A percentile compares a stretch with the other conserved stretches of the same genome.
Conservation (phyloP, 2,797 vertebrate genomes). For the Australoheros facetus region DNA sequence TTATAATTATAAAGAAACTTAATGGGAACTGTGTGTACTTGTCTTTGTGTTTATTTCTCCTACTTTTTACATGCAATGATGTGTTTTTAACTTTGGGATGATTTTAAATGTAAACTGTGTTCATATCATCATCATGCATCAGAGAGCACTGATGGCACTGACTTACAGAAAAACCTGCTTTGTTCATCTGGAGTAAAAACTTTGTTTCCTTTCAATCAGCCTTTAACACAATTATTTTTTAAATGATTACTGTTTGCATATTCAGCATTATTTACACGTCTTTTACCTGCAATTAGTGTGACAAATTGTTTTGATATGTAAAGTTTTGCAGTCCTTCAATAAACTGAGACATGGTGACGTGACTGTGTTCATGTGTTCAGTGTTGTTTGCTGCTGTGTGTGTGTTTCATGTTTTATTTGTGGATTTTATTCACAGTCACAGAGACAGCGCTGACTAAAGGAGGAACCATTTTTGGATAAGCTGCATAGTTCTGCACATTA, state of each 20-base stretch:
- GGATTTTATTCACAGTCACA: neutral
- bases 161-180: neutral
- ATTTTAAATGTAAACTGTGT: too few species aligned
- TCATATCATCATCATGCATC: too few species aligned
- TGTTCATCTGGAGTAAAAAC: neutral
- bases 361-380: neutral
- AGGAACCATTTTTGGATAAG: neutral
- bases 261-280: neutral
- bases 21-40: too few species aligned
- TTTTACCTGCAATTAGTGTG: neutral
- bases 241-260: neutral
- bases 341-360: neutral
- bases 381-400: neutral
- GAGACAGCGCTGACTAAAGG: neutral
- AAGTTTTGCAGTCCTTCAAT: neutral
- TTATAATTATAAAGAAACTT: too few species aligned
- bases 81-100: too few species aligned
- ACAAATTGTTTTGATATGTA: neutral
- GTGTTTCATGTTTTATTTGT: neutral
- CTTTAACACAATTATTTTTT: neutral
- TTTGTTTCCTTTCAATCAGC: neutral
- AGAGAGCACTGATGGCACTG: fast-evolving
- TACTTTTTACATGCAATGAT: too few species aligned
- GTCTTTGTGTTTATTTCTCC: too few species aligned
- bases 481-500: neutral